Evolutionary conservation across 2,113 vertebrate species (phyloP), one percentile per base, ranked within the genome.

Genomic region (Petroica traversi): DNA sequence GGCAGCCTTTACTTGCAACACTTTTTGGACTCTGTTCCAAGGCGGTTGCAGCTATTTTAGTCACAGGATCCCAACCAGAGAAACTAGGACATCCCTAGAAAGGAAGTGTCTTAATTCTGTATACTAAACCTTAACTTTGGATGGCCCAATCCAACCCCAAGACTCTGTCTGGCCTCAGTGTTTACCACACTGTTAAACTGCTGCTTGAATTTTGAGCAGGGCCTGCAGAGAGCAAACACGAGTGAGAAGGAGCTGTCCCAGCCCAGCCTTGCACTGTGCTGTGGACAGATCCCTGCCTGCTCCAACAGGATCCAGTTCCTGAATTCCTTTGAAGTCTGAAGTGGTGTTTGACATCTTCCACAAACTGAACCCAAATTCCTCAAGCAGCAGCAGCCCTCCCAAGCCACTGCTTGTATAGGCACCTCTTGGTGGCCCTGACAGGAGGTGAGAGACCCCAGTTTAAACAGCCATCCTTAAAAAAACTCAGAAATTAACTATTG

Each of bases 181-280:
- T 79, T 94, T 87, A 72, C 49, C 54, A 40, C 55, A 10, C 0
- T 57, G 67, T 41, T 88, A 43, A 81, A 75, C 29, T 64, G 73
- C 85, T 97, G 78, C 67, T 82, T 88, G 75, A 92, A 89, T 76
- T 58, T 92, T 40, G 89, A 95, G 95, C 76, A 38, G 80, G 14
- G 67, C 58, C 67, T n/a, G 14, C 51, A 45, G 49, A 79, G 66
- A 93, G 63, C 75, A 88, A 88, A 91, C 45, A 49, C 0, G 0
- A 66, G 72, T 0, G 0, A 63, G 61, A 49, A 48, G 29, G 80
- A 95, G 12, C 28, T 0, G 0, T 11, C 51, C 14, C 26, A 59
- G 66, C 31, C 22, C 77, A 77, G 54, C 59, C 29, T 18, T 54
- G 49, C 51, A 40, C n/a, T 0, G 1, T 29, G 76, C 58, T 49